These are phyloP conservation scores for Carlito syrichta DNA, from an alignment of 2,113 vertebrate genomes.

Conservation along the genomic window DNA sequence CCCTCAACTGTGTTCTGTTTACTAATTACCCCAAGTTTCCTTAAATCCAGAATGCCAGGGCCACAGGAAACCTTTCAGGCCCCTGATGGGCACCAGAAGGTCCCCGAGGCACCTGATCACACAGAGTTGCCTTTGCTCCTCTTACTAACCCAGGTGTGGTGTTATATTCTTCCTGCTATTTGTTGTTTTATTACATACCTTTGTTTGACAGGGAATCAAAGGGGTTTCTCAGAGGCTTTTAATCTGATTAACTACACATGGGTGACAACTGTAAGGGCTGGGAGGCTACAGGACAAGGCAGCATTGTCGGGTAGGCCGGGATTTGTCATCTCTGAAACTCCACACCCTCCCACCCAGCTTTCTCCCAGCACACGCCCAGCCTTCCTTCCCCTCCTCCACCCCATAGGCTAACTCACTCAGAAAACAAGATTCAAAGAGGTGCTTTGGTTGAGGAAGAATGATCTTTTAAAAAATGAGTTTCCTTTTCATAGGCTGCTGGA, in stretches of 20 bases:
- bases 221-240: slow-evolving; percentile 57
- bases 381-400: too few relatives aligned
- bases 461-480: neutral
- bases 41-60: neutral
- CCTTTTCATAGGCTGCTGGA: neutral
- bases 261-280: neutral
- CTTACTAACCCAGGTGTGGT: neutral
- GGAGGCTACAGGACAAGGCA: neutral
- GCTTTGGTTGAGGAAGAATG: neutral
- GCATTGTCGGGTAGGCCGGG: neutral
- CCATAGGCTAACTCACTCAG: neutral
- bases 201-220: slow-evolving; percentile 54
- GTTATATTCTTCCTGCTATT: neutral
- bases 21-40: neutral
- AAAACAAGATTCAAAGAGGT: neutral
- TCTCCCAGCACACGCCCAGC: neutral
- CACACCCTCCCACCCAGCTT: neutral
- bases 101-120: neutral
- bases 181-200: neutral
- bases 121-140: rapidly evolving
- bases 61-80: neutral
- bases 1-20: neutral
- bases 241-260: slow-evolving; percentile 61
- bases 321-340: neutral
- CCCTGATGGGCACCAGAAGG: neutral